These are phyloP conservation scores for Drosophila bocqueti DNA, from an alignment of 1,140 invertebrate genomes.

Conservation along the genomic window DNA sequence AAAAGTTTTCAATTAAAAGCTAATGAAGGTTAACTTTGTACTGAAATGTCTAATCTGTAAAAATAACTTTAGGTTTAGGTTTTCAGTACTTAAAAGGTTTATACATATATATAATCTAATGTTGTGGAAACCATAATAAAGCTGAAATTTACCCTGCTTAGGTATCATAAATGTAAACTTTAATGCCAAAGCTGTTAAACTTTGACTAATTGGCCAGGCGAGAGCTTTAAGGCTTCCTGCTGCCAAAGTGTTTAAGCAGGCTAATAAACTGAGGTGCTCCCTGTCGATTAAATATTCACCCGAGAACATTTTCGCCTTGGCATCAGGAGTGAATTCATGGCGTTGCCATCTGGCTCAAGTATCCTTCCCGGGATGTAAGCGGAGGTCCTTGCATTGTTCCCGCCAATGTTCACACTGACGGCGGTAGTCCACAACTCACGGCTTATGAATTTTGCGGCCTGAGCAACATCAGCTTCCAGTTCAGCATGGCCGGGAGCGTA, in stretches of 20 bases:
- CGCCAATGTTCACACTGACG: slow-evolving; percentile 21
- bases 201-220: not conserved
- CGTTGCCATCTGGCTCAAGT: slow-evolving; percentile 40
- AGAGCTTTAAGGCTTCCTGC: not conserved
- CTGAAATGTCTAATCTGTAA: not conserved
- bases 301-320: slow-evolving; percentile 3
- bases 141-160: not conserved
- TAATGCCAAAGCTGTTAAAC: slow-evolving; percentile 3
- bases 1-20: not conserved
- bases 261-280: slow-evolving; percentile 1
- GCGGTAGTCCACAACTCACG: slow-evolving; percentile 20
- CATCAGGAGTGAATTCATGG: slow-evolving; percentile 28
- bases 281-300: slow-evolving; percentile 31
- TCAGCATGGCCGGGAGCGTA: slow-evolving; percentile 28
- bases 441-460: slow-evolving; percentile 58
- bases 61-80: not conserved
- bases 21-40: not conserved
- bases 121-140: not conserved
- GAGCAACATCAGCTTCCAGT: slow-evolving; percentile 24
- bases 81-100: not conserved
- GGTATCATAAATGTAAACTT: not conserved
- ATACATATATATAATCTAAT: no score
- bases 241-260: slow-evolving; percentile 15
- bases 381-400: slow-evolving; percentile 28
- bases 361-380: not conserved